Base-by-base conservation (phyloP, 2,113 vertebrate genomes). In the Osmerus eperlanus region DNA sequence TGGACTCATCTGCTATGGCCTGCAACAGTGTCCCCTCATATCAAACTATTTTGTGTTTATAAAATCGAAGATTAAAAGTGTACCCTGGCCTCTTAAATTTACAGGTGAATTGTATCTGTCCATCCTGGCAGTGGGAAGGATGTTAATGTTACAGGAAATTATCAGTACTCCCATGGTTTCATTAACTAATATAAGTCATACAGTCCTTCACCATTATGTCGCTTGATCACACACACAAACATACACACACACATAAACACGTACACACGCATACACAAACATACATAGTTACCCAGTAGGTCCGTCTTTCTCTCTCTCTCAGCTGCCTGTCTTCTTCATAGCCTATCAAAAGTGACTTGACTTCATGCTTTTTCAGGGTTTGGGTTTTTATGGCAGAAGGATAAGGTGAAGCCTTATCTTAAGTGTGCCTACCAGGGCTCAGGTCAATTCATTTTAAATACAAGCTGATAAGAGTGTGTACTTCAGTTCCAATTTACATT, bases 161-260 rank as follows among this genome's bases (percentile, higher is more conserved):
- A 36, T 36, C 32, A 36, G 32, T 36, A 36, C 32, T 36, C 32
- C 32, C 32, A 36, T 36, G 32, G 32, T 36, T 36, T 36, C 7
- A 36, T 36, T 4, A 36, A 36, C 32, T 36, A 36, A 36, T 36
- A 36, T 36, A 36, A 36, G 32, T 36, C 32, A 36, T 36, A 4
- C 32, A 36, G 32, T 36, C 32, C 32, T 36, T 73, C 53, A 70
- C 81, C 78, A 75, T 54, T 14, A 28, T 1, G 66, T 59, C 25
- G 64, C 23, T 0, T 0, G 65, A 16, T 67, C 56, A 29, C 52
- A 41, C 15, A 63, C 8, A 47, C 8, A 16, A 5, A 11, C 8
- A 28, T 62, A 62, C 32, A 62, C 56, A 66, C 19, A 71, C 70
- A 75, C 12, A 63, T 56, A 66, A 19, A 41, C 53, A 72, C 28